These are phyloP conservation scores for Chaetodon auriga DNA, from an alignment of 2,113 vertebrate species.

Conservation along the genomic window DNA sequence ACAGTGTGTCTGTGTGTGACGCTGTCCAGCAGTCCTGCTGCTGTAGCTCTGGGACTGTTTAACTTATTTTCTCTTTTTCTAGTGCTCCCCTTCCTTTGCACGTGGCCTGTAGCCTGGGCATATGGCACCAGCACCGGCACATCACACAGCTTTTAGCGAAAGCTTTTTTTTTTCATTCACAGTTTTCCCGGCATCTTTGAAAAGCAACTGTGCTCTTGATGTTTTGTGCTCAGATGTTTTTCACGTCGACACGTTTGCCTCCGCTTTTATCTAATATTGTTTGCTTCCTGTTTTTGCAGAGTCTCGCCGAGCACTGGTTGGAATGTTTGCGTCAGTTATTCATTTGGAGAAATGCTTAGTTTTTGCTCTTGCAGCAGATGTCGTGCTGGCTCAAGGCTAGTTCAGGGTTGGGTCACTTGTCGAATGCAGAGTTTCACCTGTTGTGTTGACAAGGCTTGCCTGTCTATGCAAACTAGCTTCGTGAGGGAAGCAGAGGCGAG, in stretches of 20 bases:
- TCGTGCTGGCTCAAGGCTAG: slow-evolving; percentile 29
- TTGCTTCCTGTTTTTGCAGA: slow-evolving; percentile 71
- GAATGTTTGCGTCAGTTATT: slow-evolving; percentile 43
- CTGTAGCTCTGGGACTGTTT: slow-evolving; percentile 23
- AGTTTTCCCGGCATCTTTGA: slow-evolving; percentile 31
- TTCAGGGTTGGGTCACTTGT: slow-evolving; percentile 69
- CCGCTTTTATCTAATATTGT: slow-evolving; percentile 41
- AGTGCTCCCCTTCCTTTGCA: slow-evolving; percentile 19
- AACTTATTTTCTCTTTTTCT: slow-evolving; percentile 24
- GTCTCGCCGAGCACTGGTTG: slow-evolving; percentile 10
- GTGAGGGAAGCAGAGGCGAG: slow-evolving; percentile 62
- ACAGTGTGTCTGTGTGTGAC: slow-evolving; percentile 19
- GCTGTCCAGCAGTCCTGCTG: slow-evolving; percentile 32
- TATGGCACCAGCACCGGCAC: slow-evolving; percentile 33
- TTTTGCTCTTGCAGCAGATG: slow-evolving; percentile 57
- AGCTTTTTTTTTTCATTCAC: slow-evolving; percentile 36
- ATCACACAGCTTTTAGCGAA: slow-evolving; percentile 53
- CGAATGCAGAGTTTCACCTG: slow-evolving; percentile 73
- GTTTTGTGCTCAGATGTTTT: slow-evolving; percentile 30
- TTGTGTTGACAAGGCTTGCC: slow-evolving; percentile 79
- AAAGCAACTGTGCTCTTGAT: background rate
- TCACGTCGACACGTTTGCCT: slow-evolving; percentile 3
- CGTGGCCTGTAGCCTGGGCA: slow-evolving; percentile 7
- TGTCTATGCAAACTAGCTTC: slow-evolving; percentile 54
- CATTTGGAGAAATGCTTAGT: slow-evolving; percentile 6